Percentiles rank a stretch among this genome's conserved stretches.
These are phyloP conservation scores for Oopsacas minuta DNA, from an alignment of 37 sponge, comb jelly and placozoan species.

Conservation along the genomic window DNA sequence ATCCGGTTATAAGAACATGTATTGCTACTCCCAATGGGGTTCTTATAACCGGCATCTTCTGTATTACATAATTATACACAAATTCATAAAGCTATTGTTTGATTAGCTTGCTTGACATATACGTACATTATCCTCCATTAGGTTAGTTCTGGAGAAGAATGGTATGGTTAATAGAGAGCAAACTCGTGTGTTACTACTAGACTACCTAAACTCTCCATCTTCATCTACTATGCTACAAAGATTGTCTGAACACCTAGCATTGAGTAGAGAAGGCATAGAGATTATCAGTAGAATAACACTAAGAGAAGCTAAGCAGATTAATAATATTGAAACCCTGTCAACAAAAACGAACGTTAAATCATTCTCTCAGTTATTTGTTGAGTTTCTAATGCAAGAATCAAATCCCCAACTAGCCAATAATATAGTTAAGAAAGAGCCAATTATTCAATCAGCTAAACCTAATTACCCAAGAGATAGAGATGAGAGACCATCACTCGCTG, in stretches of 20 bases:
- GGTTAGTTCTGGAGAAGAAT: background rate
- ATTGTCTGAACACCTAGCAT: background rate
- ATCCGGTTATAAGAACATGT: too few species aligned
- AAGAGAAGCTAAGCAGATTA: background rate
- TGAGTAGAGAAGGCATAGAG: background rate
- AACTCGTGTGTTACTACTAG: background rate
- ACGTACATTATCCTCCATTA: too few species aligned
- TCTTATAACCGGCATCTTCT: too few species aligned
- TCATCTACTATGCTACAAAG: background rate
- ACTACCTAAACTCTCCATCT: background rate
- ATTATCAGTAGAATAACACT: background rate
- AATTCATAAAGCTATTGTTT: too few species aligned
- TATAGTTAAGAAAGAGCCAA: background rate
- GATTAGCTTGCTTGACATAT: too few species aligned
- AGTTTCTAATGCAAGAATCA: slow-evolving; percentile 17
- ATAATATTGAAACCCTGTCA: background rate
- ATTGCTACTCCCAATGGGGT: too few species aligned
- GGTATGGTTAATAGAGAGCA: background rate
- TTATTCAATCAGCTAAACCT: background rate
- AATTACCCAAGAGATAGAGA: background rate
- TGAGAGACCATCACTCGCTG: background rate
- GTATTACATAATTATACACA: too few species aligned
- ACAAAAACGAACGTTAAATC: background rate
- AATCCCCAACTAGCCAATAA: background rate
- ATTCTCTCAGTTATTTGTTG: background rate